Percentiles rank a stretch among this genome's conserved stretches.
Conservation (phyloP, 2,888 invertebrate genomes). For the Euphydryas editha region DNA sequence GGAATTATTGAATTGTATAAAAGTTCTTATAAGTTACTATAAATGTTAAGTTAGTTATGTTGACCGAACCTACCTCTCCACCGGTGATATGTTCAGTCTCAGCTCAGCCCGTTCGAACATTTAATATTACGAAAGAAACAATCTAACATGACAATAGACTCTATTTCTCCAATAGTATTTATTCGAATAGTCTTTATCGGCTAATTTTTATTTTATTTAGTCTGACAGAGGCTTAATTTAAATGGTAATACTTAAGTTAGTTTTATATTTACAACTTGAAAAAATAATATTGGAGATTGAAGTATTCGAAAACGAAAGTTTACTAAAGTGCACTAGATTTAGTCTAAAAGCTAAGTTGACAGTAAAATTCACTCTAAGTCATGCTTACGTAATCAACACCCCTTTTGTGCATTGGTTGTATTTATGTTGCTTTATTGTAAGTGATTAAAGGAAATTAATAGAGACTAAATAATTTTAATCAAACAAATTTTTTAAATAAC, state of each 20-base stretch:
- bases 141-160: conserved; percentile 84
- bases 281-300: conserved; percentile 77
- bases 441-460: conserved; percentile 11
- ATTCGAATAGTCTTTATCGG: conserved; percentile 43
- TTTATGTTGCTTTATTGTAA: conserved; percentile 4
- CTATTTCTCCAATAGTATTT: conserved; percentile 78
- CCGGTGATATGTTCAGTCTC: conserved; percentile 76
- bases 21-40: conserved; percentile 32
- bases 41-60: conserved; percentile 52
- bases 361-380: conserved; percentile 22
- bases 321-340: conserved; percentile 40
- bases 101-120: conserved; percentile 74
- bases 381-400: conserved; percentile 27
- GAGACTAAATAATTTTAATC: conserved; percentile 1
- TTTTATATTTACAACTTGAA: conserved; percentile 7
- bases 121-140: conserved; percentile 81
- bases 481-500: conserved; percentile 11
- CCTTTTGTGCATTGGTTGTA: conserved; percentile 9
- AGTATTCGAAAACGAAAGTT: conserved; percentile 39
- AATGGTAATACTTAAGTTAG: neutral
- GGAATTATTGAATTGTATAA: conserved; percentile 58
- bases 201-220: neutral
- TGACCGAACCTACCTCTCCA: conserved; percentile 80
- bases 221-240: conserved; percentile 5
- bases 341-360: conserved; percentile 33